phyloP scores from a whole-genome alignment of 2,113 vertebrate genomes.

The Bujurquina vittata region DNA sequence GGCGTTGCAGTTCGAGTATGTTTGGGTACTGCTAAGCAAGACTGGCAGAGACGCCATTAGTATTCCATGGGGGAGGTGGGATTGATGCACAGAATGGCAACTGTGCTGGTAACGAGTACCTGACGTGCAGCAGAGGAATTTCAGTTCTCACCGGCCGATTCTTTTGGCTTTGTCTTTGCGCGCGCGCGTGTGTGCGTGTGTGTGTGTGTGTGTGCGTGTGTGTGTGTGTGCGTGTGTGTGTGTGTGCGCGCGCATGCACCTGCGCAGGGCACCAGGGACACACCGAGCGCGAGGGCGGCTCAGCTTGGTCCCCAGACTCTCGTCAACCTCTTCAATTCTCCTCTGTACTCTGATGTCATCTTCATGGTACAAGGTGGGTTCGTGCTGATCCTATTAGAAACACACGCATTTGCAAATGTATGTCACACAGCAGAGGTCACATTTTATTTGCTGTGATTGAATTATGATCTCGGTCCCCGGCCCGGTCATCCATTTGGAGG shows the following conservation, averaged over 20 bases:
- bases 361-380: constrained; percentile 96
- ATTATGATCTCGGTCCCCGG: constrained; percentile 19
- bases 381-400: background rate
- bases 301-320: constrained; percentile 86
- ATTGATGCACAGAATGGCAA: constrained; percentile 56
- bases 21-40: constrained; percentile 49
- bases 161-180: background rate
- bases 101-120: constrained; percentile 45
- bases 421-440: constrained; percentile 43
- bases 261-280: constrained; percentile 73
- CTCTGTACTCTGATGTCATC: constrained; percentile 93
- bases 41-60: constrained; percentile 51
- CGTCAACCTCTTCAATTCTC: constrained; percentile 93
- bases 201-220: too few species aligned
- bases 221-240: background rate
- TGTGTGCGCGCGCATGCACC: constrained; percentile 40
- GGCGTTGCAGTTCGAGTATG: constrained; percentile 45
- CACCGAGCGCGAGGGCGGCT: constrained; percentile 73
- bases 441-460: constrained; percentile 44
- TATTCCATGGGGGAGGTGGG: constrained; percentile 52
- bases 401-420: constrained; percentile 16
- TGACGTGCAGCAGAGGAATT: constrained; percentile 45
- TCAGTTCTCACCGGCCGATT: constrained; percentile 1
- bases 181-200: too few species aligned
- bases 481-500: constrained; percentile 28